Percentiles rank a stretch among this genome's conserved stretches.
phyloP scores from a whole-genome alignment of 2,888 invertebrate genomes.

The Philhelius pedissequus region DNA sequence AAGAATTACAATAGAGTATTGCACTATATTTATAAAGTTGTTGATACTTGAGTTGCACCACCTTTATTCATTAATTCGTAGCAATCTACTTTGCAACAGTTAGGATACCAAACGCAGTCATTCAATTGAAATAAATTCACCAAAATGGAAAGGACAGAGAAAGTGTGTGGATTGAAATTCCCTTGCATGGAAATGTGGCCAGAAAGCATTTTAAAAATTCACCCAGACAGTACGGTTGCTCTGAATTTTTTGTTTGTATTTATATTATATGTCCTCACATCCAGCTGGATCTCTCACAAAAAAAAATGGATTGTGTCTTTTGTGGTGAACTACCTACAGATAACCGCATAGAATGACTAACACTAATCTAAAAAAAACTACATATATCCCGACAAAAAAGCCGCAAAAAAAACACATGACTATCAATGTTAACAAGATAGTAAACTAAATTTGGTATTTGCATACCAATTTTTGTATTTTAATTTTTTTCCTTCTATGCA shows the following conservation, averaged over 20 bases:
- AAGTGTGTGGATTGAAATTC: slow-evolving; percentile 30
- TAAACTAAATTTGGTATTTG: slow-evolving; percentile 59
- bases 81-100: no score
- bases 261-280: neutral
- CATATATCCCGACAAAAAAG: neutral
- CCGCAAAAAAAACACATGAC: neutral
- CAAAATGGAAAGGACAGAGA: neutral
- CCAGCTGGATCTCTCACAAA: neutral
- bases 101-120: slow-evolving; percentile 36
- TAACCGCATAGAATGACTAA: slow-evolving; percentile 20
- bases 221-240: slow-evolving; percentile 13
- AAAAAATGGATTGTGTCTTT: slow-evolving; percentile 31
- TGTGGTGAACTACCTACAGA: slow-evolving; percentile 17
- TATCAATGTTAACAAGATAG: slow-evolving; percentile 66
- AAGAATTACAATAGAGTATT: no score
- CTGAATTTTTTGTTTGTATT: neutral
- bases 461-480: neutral
- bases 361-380: slow-evolving; percentile 9
- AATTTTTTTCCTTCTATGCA: neutral
- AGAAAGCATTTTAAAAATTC: slow-evolving; percentile 49
- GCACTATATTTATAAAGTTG: no score
- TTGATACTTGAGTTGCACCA: no score
- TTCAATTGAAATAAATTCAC: slow-evolving; percentile 58
- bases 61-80: no score
- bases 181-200: slow-evolving; percentile 57